A percentile compares a stretch with the other conserved stretches of the same genome.
Evolutionary conservation across 2,888 invertebrate species (phyloP).

Genomic region (Limenitis camilla): DNA sequence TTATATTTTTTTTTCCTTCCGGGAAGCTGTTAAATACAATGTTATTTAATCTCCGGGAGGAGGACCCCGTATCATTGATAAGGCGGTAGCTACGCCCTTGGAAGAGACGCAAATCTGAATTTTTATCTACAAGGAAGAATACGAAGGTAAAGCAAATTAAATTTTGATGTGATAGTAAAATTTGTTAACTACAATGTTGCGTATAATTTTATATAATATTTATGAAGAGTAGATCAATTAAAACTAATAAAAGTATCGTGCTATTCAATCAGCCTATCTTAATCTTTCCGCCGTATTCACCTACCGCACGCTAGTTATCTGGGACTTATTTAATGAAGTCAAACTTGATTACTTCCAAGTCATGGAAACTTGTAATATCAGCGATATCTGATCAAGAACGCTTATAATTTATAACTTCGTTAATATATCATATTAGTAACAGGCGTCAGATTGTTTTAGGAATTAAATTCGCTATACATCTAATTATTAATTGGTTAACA

Average conservation of each 20-base stretch:
- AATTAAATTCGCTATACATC: constrained; percentile 1
- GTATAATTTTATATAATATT: background rate
- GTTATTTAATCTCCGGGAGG: no score
- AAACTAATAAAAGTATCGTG: constrained; percentile 17
- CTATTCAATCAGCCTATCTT: constrained; percentile 16
- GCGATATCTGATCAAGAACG: constrained; percentile 18
- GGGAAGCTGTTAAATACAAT: no score
- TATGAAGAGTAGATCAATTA: constrained; percentile 8
- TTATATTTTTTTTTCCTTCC: no score
- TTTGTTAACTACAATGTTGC: background rate
- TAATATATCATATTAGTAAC: constrained; percentile 14
- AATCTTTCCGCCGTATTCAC: constrained; percentile 20
- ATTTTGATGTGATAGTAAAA: background rate
- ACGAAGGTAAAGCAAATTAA: background rate
- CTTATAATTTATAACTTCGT: constrained; percentile 16
- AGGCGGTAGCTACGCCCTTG: no score
- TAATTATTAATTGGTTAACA: background rate
- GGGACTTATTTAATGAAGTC: constrained; percentile 24
- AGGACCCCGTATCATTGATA: no score
- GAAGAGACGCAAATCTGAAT: no score
- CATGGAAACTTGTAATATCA: constrained; percentile 20
- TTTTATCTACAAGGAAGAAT: no score
- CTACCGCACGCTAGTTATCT: constrained; percentile 22
- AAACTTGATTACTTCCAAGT: constrained; percentile 24
- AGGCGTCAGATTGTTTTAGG: constrained; percentile 1